phyloP scores from a whole-genome alignment of 2,888 invertebrate species.

The Geotrupes spiniger region DNA sequence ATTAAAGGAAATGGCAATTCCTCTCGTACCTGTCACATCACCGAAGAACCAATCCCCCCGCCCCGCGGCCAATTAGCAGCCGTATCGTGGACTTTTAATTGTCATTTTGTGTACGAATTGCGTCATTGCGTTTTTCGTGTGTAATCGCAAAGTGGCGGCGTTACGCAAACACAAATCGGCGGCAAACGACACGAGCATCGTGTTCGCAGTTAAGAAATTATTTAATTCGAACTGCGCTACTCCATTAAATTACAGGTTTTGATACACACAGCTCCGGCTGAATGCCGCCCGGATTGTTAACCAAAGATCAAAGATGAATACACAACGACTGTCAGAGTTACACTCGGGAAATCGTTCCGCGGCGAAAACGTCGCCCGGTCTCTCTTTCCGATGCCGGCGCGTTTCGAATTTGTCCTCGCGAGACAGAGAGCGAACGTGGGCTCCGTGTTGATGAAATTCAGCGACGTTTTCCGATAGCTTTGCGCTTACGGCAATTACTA shows the following conservation, averaged over 20 bases:
- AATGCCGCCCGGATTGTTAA: slow-evolving; percentile 41
- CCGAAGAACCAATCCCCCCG: too few species aligned
- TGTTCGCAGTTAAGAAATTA: not conserved
- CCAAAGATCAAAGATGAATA: slow-evolving; percentile 44
- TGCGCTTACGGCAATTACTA: slow-evolving; percentile 17
- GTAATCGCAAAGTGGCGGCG: too few species aligned
- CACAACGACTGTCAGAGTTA: slow-evolving; percentile 40
- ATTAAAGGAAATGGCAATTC: slow-evolving; percentile 6
- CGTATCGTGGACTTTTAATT: slow-evolving; percentile 1
- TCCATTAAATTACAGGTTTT: slow-evolving; percentile 22
- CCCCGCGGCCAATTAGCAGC: not conserved
- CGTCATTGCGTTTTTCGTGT: not conserved
- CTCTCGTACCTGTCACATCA: slow-evolving; percentile 1
- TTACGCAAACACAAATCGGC: too few species aligned
- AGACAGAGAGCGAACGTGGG: slow-evolving; percentile 9
- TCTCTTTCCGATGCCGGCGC: not conserved
- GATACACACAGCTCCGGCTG: slow-evolving; percentile 29
- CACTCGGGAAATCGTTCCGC: slow-evolving; percentile 24
- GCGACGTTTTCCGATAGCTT: slow-evolving; percentile 6
- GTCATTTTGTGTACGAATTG: slow-evolving; percentile 3
- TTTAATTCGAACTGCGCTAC: slow-evolving; percentile 4
- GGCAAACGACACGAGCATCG: too few species aligned
- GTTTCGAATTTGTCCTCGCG: not conserved
- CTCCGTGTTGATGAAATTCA: slow-evolving; percentile 28
- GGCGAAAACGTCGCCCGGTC: not conserved